Base-by-base conservation (phyloP, 1,140 invertebrate genomes). In the Akabosia matsudoensis region DNA sequence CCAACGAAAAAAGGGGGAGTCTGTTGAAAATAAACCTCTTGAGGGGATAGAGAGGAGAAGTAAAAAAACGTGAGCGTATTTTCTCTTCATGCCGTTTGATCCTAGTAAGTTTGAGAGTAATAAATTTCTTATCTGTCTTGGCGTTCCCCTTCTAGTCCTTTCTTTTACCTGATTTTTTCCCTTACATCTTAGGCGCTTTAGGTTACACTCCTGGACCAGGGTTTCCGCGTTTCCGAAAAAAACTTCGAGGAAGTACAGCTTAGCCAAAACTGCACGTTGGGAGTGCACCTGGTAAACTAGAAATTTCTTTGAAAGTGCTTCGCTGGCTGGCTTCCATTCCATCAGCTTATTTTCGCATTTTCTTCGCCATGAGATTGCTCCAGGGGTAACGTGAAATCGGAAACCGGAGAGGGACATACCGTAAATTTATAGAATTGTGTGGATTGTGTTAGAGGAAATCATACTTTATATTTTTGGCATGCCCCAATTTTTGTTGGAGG, bases 101-200 rank as follows among this genome's bases (percentile, higher is more conserved):
- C 61, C 61, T 67, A 28, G 3, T 30, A 67, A 67, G 26, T 28
- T 31, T 30, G 54, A 61, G 61, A 67, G 61, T 67, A 67, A 67
- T 67, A 67, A 67, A 67, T 67, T 67, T 67, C 26, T 67, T 67
- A 67, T 67, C 61, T 67, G 61, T 67, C 61, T 67, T 30, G 4
- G 54, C 7, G 31, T 67, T 67, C 61, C 24, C 28, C 61, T 10
- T 4, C 13, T 67, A 10, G 28, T 4, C 28, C 61, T 30, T 7
- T 31, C 28, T 4, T 31, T 67, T 22, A 28, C 61, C 30, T 67
- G 7, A 67, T 30, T 67, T 67, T n/a, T n/a, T 31, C 7, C 28
- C 61, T n/a, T 45, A 45, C 18, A 45, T 18, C 37, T 10, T 45
- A 45, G 18, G 37, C 7, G 18, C 37, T 45, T n/a, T n/a, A n/a